A percentile compares a stretch with the other conserved stretches of the same genome.
These are phyloP conservation scores for Acanthurus leucopareius DNA, from an alignment of 2,797 vertebrate species.

Conservation along the genomic window DNA sequence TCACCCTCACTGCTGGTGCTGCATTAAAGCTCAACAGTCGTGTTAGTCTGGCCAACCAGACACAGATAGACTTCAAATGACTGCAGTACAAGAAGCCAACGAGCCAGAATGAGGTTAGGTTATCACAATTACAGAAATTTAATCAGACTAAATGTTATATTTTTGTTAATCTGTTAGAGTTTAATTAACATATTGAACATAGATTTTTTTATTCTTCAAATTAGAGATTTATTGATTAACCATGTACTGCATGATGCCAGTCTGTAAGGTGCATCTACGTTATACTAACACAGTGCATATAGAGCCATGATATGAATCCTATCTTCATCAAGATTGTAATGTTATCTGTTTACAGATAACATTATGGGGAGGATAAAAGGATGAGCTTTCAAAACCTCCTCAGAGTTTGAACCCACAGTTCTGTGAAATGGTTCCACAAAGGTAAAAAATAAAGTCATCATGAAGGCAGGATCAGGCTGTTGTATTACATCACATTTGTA, in stretches of 20 bases:
- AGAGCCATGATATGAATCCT: too few relatives aligned
- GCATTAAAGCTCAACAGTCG: slow-evolving; percentile 13
- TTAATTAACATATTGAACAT: background rate
- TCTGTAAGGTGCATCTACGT: too few relatives aligned
- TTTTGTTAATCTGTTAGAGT: background rate
- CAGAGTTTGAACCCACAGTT: too few relatives aligned
- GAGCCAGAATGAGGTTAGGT: background rate
- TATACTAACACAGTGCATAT: too few relatives aligned
- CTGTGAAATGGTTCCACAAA: too few relatives aligned
- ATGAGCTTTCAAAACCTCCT: too few relatives aligned
- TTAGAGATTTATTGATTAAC: background rate
- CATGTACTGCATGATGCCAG: background rate
- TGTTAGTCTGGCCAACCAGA: background rate
- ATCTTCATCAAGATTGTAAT: background rate
- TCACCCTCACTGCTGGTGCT: slow-evolving; percentile 17
- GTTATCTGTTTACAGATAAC: background rate
- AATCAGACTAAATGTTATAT: background rate
- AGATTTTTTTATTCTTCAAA: background rate
- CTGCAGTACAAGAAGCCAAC: background rate
- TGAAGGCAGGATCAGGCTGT: too few relatives aligned
- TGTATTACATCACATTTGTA: too few relatives aligned
- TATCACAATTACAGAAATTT: background rate
- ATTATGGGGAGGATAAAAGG: too few relatives aligned
- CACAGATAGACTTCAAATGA: slow-evolving; percentile 7
- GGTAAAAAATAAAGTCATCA: too few relatives aligned